phyloP scores from a whole-genome alignment of 2,113 vertebrate genomes.

The Cyanistes caeruleus region DNA sequence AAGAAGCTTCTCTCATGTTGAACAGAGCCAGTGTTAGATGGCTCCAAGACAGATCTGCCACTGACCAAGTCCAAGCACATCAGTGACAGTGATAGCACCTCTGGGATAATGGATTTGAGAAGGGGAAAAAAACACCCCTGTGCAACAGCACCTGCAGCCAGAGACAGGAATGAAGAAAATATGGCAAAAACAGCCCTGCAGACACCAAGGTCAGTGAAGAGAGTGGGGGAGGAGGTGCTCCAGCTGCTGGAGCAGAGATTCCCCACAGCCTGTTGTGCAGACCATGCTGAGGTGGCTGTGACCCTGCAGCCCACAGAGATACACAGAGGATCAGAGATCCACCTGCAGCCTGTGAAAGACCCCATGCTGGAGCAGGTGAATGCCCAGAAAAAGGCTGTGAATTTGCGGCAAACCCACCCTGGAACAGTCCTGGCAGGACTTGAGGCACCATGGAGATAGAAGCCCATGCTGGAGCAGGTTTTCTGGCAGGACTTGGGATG shows the following conservation, averaged over 20 bases:
- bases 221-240: rapidly evolving
- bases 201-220: background rate
- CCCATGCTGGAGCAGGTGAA: background rate
- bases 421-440: background rate
- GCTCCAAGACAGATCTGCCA: background rate
- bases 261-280: background rate
- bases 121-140: rapidly evolving
- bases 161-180: background rate
- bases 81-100: background rate
- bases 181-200: background rate
- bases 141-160: background rate
- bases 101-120: background rate
- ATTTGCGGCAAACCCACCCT: background rate
- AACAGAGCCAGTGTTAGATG: background rate
- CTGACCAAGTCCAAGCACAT: background rate
- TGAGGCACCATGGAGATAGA: background rate
- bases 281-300: background rate
- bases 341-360: background rate
- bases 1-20: background rate
- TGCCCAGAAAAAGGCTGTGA: background rate
- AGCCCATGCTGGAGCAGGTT: rapidly evolving
- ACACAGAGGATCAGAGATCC: background rate
- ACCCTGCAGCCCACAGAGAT: background rate
- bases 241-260: background rate
- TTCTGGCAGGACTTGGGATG: background rate